phyloP scores from a whole-genome alignment of 1,140 invertebrate genomes.

The Akabosia matsudoensis region DNA sequence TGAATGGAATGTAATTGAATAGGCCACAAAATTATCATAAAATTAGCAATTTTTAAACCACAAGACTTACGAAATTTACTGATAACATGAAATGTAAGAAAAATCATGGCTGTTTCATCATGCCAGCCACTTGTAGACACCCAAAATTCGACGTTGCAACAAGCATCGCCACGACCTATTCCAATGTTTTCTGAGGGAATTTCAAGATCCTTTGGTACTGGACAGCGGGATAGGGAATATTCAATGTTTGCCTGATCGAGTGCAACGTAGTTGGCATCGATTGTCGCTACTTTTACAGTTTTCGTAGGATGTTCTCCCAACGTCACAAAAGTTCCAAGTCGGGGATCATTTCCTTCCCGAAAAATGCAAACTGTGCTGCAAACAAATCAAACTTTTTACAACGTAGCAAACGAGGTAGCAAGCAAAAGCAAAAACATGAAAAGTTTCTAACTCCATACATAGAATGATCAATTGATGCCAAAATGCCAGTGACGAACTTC shows the following conservation, averaged over 20 bases:
- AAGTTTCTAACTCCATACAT: slow-evolving; percentile 25
- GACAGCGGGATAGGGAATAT: slow-evolving; percentile 8
- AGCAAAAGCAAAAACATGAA: not conserved
- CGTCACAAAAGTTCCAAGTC: slow-evolving; percentile 22
- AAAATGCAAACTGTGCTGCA: slow-evolving; percentile 33
- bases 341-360: slow-evolving; percentile 29
- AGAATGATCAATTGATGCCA: slow-evolving; percentile 25
- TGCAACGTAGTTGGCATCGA: slow-evolving; percentile 27
- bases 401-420: not conserved
- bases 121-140: slow-evolving; percentile 29
- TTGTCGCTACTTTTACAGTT: slow-evolving; percentile 20
- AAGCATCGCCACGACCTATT: not conserved
- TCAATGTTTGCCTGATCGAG: slow-evolving; percentile 17
- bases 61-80: slow-evolving; percentile 19
- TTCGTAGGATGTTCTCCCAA: not conserved
- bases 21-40: not conserved
- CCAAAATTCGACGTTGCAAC: slow-evolving; percentile 27
- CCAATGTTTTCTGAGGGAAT: not conserved
- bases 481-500: slow-evolving; percentile 33
- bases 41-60: not conserved
- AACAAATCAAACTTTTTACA: not conserved
- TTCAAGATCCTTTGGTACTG: slow-evolving; percentile 20
- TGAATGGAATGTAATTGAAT: not conserved
- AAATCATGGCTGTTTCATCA: slow-evolving; percentile 23
- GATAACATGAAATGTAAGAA: slow-evolving; percentile 22